Evolutionary conservation across 2,113 vertebrate genomes (phyloP).

Genomic region (Vulpes lagopus): DNA sequence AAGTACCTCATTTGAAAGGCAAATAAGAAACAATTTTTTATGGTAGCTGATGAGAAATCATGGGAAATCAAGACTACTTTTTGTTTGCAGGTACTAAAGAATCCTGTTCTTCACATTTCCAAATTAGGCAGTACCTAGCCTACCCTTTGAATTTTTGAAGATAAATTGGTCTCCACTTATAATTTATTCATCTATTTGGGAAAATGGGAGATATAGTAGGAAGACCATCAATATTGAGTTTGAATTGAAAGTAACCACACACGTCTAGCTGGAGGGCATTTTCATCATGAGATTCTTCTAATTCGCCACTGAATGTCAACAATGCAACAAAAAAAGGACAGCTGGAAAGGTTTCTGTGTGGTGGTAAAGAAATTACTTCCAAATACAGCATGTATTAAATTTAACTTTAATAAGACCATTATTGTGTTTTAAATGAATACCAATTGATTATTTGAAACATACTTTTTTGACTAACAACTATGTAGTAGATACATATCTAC

Average conservation of each 20-base stretch:
- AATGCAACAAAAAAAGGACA: slow-evolving; percentile 58
- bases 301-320: slow-evolving; percentile 69
- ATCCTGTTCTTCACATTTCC: not conserved
- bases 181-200: not conserved
- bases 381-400: slow-evolving; percentile 73
- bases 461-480: slow-evolving; percentile 66
- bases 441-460: slow-evolving; percentile 77
- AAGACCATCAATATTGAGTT: not conserved
- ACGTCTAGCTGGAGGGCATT: slow-evolving; percentile 50
- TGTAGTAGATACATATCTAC: slow-evolving; percentile 66
- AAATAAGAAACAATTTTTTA: not conserved
- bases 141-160: not conserved
- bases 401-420: slow-evolving; percentile 75
- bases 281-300: slow-evolving; percentile 53
- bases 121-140: not conserved
- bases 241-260: slow-evolving; percentile 52
- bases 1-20: not conserved
- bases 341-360: slow-evolving; percentile 60
- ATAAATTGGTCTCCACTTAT: slow-evolving; percentile 2
- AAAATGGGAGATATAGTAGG: not conserved
- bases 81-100: not conserved
- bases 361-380: slow-evolving; percentile 75
- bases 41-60: not conserved
- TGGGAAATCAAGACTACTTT: not conserved
- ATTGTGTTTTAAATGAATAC: slow-evolving; percentile 77